Evolutionary conservation across 92 coral and sea anemone species (phyloP).

Genomic region (Ricordea florida): DNA sequence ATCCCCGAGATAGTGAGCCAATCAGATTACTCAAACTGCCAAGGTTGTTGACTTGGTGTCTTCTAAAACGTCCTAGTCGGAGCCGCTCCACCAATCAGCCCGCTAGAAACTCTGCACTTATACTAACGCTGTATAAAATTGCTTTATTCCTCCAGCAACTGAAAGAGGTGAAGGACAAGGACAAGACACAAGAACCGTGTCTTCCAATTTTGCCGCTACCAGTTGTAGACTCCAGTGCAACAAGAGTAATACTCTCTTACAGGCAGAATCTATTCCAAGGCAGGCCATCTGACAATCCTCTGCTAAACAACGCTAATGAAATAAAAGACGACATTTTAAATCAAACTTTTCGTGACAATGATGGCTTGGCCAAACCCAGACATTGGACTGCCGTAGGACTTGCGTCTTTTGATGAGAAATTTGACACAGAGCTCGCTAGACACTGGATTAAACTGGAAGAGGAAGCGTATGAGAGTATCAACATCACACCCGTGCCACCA

Average conservation of each 20-base stretch:
- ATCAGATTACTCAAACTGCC: no score
- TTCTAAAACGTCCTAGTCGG: no score
- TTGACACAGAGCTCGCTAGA: slow-evolving; percentile 47
- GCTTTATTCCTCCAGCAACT: slow-evolving; percentile 86
- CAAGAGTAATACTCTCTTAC: slow-evolving; percentile 79
- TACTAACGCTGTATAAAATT: no score
- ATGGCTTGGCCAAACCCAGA: slow-evolving; percentile 10
- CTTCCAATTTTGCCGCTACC: slow-evolving; percentile 91
- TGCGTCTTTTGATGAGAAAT: slow-evolving; percentile 77
- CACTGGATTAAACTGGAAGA: slow-evolving; percentile 83
- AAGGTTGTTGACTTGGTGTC: no score
- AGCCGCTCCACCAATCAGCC: no score
- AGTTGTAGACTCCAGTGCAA: slow-evolving; percentile 63
- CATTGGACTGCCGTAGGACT: slow-evolving; percentile 66
- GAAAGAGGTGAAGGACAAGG: slow-evolving; percentile 64
- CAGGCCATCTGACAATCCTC: slow-evolving; percentile 15
- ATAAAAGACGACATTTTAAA: slow-evolving; percentile 62
- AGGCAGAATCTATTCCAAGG: slow-evolving; percentile 29
- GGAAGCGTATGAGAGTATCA: slow-evolving; percentile 81
- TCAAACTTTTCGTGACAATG: slow-evolving; percentile 36
- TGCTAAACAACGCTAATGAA: slow-evolving; percentile 27
- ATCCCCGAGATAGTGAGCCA: no score
- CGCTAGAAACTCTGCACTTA: no score
- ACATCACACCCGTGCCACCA: slow-evolving; percentile 78
- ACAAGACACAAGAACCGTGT: slow-evolving; percentile 37